A percentile compares a stretch with the other conserved stretches of the same genome.
Evolutionary conservation across 2,888 invertebrate species (phyloP).

Genomic region (Thyatira batis): DNA sequence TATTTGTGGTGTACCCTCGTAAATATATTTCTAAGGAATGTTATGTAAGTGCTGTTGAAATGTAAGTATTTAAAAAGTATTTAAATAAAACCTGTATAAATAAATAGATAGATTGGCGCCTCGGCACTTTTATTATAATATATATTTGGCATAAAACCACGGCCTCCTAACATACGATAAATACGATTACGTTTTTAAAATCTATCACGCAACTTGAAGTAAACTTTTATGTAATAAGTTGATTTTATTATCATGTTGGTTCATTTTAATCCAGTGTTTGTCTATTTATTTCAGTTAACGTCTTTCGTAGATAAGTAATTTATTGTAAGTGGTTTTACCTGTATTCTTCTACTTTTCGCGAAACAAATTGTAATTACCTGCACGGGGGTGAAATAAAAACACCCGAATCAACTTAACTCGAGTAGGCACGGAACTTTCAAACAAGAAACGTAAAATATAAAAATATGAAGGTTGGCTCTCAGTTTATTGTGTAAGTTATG

Average conservation of each 20-base stretch:
- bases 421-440: slow-evolving; percentile 38
- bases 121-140: too few species aligned
- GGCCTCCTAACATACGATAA: background rate
- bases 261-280: background rate
- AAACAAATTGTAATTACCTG: slow-evolving; percentile 36
- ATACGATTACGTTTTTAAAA: background rate
- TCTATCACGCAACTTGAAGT: background rate
- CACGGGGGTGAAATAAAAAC: slow-evolving; percentile 35
- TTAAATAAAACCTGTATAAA: too few species aligned
- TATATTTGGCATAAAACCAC: too few species aligned
- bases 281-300: slow-evolving; percentile 2
- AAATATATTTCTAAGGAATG: too few species aligned
- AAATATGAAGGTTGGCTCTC: slow-evolving; percentile 46
- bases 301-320: slow-evolving; percentile 23
- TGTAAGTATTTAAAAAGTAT: too few species aligned
- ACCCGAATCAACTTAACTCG: slow-evolving; percentile 33
- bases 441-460: slow-evolving; percentile 54
- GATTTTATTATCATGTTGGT: background rate
- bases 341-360: slow-evolving; percentile 21
- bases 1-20: too few species aligned
- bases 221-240: background rate
- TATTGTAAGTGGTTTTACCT: slow-evolving; percentile 34
- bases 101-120: too few species aligned
- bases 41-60: too few species aligned
- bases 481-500: slow-evolving; percentile 52